A percentile compares a stretch with the other conserved stretches of the same genome.
These are phyloP conservation scores for Chromobotia macracanthus DNA, from an alignment of 2,797 vertebrate genomes.

Conservation along the genomic window DNA sequence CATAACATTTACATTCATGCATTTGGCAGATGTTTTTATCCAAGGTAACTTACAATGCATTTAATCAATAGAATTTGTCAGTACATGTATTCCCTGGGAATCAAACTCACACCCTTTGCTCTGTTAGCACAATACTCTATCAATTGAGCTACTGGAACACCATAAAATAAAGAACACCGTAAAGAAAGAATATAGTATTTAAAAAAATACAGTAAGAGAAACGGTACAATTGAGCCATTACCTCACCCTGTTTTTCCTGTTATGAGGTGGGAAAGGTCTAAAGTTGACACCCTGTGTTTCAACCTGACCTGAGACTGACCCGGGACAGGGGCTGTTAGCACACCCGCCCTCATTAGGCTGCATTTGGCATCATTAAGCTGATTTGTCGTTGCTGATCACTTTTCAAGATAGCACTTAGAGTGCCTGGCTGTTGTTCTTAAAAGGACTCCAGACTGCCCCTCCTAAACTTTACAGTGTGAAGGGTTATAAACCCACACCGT, in stretches of 20 bases:
- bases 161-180: too few species aligned
- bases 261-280: constrained; percentile 46
- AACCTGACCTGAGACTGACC: constrained; percentile 70
- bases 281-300: constrained; percentile 67
- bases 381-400: constrained; percentile 79
- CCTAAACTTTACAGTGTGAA: constrained; percentile 68
- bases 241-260: constrained; percentile 1
- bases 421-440: constrained; percentile 71
- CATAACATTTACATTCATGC: too few species aligned
- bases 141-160: too few species aligned
- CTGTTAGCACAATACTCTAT: too few species aligned
- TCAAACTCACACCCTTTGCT: too few species aligned
- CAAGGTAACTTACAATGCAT: too few species aligned
- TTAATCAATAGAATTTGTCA: too few species aligned
- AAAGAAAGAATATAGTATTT: too few species aligned
- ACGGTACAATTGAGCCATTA: too few species aligned
- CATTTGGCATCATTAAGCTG: constrained; percentile 81
- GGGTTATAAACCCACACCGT: constrained; percentile 66
- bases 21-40: too few species aligned
- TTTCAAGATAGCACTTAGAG: constrained; percentile 83
- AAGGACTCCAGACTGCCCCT: constrained; percentile 71
- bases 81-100: too few species aligned
- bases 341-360: constrained; percentile 77
- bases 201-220: too few species aligned
- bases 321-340: constrained; percentile 36